phyloP scores from a whole-genome alignment of 2,888 invertebrate species.

The Eueremaeus valkanovi region DNA sequence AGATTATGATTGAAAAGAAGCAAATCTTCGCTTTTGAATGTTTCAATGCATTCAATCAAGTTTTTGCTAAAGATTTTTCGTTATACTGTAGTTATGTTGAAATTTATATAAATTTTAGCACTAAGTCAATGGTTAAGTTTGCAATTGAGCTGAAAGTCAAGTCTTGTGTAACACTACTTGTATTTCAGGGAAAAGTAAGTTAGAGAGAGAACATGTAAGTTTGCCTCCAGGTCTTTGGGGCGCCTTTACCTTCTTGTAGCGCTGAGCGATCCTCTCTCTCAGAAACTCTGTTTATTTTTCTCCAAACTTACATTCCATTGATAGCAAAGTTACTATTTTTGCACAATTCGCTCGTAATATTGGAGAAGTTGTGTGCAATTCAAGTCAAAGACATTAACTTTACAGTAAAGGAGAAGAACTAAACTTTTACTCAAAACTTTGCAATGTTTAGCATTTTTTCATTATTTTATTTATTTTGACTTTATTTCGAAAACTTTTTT shows the following conservation, averaged over 20 bases:
- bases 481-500: too few relatives aligned
- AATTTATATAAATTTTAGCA: too few relatives aligned
- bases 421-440: neutral
- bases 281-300: slow-evolving; percentile 26
- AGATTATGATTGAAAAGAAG: too few relatives aligned
- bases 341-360: neutral
- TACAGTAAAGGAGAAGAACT: neutral
- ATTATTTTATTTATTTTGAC: too few relatives aligned
- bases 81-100: too few relatives aligned
- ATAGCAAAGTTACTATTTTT: slow-evolving; percentile 16
- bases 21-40: too few relatives aligned
- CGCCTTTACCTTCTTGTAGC: neutral
- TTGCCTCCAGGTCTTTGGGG: slow-evolving; percentile 30
- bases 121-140: too few relatives aligned
- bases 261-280: neutral
- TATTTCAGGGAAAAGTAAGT: slow-evolving; percentile 9
- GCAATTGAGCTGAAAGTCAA: neutral
- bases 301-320: slow-evolving; percentile 18
- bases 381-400: neutral
- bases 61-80: too few relatives aligned
- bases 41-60: too few relatives aligned
- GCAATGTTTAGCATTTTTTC: too few relatives aligned
- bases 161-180: slow-evolving; percentile 4
- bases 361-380: slow-evolving; percentile 3
- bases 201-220: neutral